Base-by-base conservation (phyloP, 1,140 invertebrate species). In the Neoseiulus cucumeris region DNA sequence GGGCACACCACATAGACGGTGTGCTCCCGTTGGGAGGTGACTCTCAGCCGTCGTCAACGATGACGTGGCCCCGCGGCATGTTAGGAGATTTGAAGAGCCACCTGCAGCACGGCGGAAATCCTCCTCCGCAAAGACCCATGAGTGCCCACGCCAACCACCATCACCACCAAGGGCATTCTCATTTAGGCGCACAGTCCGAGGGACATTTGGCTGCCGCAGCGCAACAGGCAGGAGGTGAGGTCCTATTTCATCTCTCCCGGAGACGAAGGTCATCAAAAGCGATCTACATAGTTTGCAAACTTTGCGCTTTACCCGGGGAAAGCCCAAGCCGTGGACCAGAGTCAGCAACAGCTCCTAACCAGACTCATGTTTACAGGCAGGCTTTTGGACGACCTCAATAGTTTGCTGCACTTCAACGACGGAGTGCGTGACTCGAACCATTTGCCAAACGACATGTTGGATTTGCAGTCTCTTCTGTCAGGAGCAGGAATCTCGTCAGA, bases 11-110 rank as follows among this genome's bases (percentile, higher is more conserved):
- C 22, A 33, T 59, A 17, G 51, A 59, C 51, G 51, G 51, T 59
- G 51, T 59, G 51, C 51, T 59, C 51, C 51, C 51, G 51, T 59
- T 59, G 51, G 51, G 51, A 59, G 33, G 51, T 59, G 51, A 59
- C 51, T 59, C 51, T 25, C 51, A 59, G 51, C 51, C 51, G 51
- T 59, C 51, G 51, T 59, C 51, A 25, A 59, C 51, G 51, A 59
- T 59, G 51, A 59, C 51, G 14, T 59, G 51, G 51, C 51, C 51
- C 51, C 51, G 51, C 51, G 51, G 51, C 33, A 17, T 59, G 51
- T 33, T 59, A 25, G 51, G 51, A 17, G 51, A 59, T 25, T 33
- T 59, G 14, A 59, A 59, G 22, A 59, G 25, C 14, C 51, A 59
- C 22, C 51, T 59, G 25, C 51, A 59, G 22, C 51, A 59, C 25